Evolutionary conservation across 2,113 vertebrate species (phyloP), one percentile per base, ranked within the genome.

Genomic region (Xenopus laevis): DNA sequence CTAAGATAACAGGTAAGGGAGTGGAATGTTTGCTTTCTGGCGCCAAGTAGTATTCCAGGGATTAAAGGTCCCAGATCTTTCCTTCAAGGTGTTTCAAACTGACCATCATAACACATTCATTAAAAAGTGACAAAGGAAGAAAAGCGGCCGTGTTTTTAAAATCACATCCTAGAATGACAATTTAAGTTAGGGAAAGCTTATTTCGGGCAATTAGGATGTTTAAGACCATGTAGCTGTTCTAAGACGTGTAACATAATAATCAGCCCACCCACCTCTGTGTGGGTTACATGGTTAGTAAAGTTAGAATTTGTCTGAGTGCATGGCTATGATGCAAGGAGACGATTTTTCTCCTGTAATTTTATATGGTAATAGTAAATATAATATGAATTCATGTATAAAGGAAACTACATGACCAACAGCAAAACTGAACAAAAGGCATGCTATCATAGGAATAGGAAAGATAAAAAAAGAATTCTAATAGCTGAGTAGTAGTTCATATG

Each of bases 1-100:
- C 78, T 88, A 79, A 87, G 84, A 88, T 83, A 89, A 87, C 83
- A 87, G 84, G 74, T 78, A 79, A 85, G 84, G 74, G 82, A 86
- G 80, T 71, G 66, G 75, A 72, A 73, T 88, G 80, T 86, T 89
- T 89, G 79, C 81, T 82, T 84, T 81, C 81, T 86, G 87, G 84
- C 65, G 68, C 86, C 86, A 84, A 85, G 78, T 78, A 77, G 61
- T 80, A 74, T 83, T 88, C 83, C 80, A 82, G 84, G 85, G 88
- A 85, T 84, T 86, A 87, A 79, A 0, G 1, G 68, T 83, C 80
- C 84, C 84, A 86, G 84, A 81, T 84, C 80, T 86, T 88, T 88
- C 83, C 86, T 83, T 87, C 80, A 81, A 50, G 44, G 57, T 72
- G 83, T 88, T 87, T 82, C 74, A 78, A 84, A 81, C 81, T 84